Evolutionary conservation across 2,797 vertebrate species (phyloP).

Genomic region (Gobionotothen gibberifrons): DNA sequence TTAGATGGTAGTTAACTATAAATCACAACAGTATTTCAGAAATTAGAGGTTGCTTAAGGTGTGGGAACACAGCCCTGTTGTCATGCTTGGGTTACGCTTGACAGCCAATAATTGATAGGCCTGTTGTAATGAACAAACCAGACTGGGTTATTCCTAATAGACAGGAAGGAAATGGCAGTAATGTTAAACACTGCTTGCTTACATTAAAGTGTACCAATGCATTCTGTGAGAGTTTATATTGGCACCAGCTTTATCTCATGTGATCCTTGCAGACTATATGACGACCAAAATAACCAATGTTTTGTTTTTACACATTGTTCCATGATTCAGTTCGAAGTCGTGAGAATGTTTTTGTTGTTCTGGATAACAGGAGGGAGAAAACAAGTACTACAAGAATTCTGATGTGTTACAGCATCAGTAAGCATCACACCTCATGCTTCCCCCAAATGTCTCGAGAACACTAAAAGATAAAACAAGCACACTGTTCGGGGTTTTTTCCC

Average conservation of each 20-base stretch:
- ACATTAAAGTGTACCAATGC: not conserved
- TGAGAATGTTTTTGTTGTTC: not conserved
- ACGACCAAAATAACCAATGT: conserved; percentile 11
- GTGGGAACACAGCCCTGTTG: not conserved
- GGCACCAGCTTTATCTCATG: not conserved
- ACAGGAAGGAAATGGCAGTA: not conserved
- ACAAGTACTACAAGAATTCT: not conserved
- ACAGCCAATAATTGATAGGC: conserved; percentile 4
- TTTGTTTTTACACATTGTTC: not conserved
- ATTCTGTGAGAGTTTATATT: not conserved
- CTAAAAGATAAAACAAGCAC: conserved; percentile 7
- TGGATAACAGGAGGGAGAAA: not conserved
- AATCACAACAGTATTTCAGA: not conserved
- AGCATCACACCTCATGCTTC: conserved; percentile 10
- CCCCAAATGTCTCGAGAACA: not conserved
- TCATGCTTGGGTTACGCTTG: not conserved
- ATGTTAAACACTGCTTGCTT: not conserved
- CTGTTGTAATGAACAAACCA: conserved; percentile 3
- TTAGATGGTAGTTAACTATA: not conserved
- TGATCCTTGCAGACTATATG: not conserved
- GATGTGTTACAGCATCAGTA: conserved; percentile 9
- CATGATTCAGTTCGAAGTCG: not conserved
- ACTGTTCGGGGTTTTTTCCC: not conserved
- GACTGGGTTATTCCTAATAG: not conserved
- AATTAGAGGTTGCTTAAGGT: not conserved